Conservation (phyloP, 2,888 invertebrate species). For the Folsomia candida region DNA sequence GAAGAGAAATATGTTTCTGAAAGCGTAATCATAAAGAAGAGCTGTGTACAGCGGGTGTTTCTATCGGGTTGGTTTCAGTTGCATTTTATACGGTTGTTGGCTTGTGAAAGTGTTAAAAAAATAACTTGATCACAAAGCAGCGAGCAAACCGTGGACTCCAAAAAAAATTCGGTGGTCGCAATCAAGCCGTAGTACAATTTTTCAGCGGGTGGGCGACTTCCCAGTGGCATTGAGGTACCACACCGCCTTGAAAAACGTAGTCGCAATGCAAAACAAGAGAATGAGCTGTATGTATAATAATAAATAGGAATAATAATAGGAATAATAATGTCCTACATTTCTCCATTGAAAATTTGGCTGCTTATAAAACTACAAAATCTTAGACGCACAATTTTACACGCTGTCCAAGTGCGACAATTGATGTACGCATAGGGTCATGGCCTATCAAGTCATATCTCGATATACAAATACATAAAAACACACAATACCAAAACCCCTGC, state of each 20-base stretch:
- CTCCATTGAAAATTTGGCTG: too few species aligned
- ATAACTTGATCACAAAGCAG: too few species aligned
- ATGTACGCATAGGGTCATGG: not conserved
- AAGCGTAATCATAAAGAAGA: too few species aligned
- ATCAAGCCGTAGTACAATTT: conserved; percentile 9
- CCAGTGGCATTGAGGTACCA: conserved; percentile 7
- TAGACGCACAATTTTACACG: not conserved
- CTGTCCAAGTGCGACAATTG: not conserved
- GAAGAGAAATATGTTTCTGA: too few species aligned
- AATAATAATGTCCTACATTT: too few species aligned
- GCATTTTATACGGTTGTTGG: too few species aligned
- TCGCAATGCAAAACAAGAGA: not conserved
- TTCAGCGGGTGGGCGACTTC: conserved; percentile 10
- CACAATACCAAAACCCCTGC: too few species aligned
- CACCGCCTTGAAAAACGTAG: not conserved
- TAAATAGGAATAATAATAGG: not conserved
- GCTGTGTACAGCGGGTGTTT: too few species aligned
- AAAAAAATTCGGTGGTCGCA: conserved; percentile 3
- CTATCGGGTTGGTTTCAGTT: too few species aligned
- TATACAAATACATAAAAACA: not conserved
- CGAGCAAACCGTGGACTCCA: not conserved
- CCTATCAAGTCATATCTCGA: not conserved
- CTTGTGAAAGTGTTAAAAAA: too few species aligned
- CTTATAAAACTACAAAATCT: too few species aligned
- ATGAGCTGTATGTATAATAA: not conserved